Conservation (phyloP, 2,113 vertebrate species). For the Silurus asotus region DNA sequence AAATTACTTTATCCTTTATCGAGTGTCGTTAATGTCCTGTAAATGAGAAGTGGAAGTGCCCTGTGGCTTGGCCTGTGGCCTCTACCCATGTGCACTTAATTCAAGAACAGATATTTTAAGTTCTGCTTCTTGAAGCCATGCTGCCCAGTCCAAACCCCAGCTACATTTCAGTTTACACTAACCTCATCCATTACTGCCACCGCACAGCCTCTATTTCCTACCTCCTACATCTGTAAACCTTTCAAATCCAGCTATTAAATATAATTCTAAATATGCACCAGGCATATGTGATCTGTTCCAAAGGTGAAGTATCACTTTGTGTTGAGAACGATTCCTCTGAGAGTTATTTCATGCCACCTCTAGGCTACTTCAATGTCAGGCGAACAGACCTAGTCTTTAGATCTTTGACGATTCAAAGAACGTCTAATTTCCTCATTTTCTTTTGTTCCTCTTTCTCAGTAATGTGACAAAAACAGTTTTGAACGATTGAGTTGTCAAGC, state of each 20-base stretch:
- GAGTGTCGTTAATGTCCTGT: conserved; percentile 86
- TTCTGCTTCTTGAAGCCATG: conserved; percentile 72
- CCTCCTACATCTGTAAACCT: neutral
- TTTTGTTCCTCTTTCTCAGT: conserved; percentile 53
- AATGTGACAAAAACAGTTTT: conserved; percentile 59
- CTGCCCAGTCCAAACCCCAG: conserved; percentile 57
- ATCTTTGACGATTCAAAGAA: conserved; percentile 26
- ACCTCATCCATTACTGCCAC: conserved; percentile 36
- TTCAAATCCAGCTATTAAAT: neutral
- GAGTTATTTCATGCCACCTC: conserved; percentile 16
- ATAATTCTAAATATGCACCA: neutral
- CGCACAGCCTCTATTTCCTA: neutral
- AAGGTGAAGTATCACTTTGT: conserved; percentile 24
- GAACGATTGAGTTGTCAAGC: conserved; percentile 76
- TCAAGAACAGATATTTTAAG: conserved; percentile 83
- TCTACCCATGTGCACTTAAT: conserved; percentile 79
- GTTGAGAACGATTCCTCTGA: conserved; percentile 3
- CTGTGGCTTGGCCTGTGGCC: conserved; percentile 74
- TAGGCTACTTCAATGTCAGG: conserved; percentile 26
- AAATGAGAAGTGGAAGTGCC: conserved; percentile 84
- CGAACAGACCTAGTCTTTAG: conserved; percentile 1
- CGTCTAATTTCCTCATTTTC: conserved; percentile 39
- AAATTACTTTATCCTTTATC: conserved; percentile 90
- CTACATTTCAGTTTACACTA: conserved; percentile 64
- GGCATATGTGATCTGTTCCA: neutral